A percentile compares a stretch with the other conserved stretches of the same genome.
phyloP scores from a whole-genome alignment of 2,888 invertebrate genomes.

The Bembecia ichneumoniformis region DNA sequence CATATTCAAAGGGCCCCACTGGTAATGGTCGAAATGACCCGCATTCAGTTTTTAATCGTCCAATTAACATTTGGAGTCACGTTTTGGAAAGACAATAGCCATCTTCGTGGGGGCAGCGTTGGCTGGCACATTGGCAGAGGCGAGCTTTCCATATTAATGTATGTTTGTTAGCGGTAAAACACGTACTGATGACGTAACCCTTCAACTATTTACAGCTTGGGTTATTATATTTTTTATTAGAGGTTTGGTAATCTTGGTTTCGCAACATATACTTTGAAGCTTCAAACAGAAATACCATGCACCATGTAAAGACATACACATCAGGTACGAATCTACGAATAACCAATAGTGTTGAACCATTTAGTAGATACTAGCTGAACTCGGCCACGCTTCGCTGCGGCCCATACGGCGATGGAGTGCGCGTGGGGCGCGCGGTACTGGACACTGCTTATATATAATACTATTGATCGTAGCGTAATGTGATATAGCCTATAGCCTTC shows the following conservation, averaged over 20 bases:
- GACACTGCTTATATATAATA: too few relatives aligned
- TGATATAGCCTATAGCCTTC: too few relatives aligned
- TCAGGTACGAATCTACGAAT: too few relatives aligned
- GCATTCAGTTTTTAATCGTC: conserved; percentile 70
- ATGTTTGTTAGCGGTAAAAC: conserved; percentile 71
- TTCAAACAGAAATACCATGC: too few relatives aligned
- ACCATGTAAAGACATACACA: too few relatives aligned
- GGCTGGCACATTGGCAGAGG: conserved; percentile 65
- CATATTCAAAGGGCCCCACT: conserved; percentile 68
- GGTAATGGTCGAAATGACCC: conserved; percentile 70
- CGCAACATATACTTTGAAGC: too few relatives aligned
- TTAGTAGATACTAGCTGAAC: too few relatives aligned
- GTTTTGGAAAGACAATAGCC: conserved; percentile 69
- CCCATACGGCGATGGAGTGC: too few relatives aligned
- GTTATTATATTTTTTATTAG: neutral
- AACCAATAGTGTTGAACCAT: too few relatives aligned
- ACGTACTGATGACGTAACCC: conserved; percentile 62
- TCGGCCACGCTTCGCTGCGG: too few relatives aligned
- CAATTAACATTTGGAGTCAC: conserved; percentile 72
- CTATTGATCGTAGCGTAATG: too few relatives aligned
- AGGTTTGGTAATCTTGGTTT: neutral
- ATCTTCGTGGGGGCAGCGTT: conserved; percentile 69
- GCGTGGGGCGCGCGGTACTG: too few relatives aligned
- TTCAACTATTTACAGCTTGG: conserved; percentile 37
- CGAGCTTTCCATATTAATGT: conserved; percentile 70